A percentile compares a stretch with the other conserved stretches of the same genome.
These are phyloP conservation scores for Stercorarius parasiticus DNA, from an alignment of 2,113 vertebrate species.

Conservation along the genomic window DNA sequence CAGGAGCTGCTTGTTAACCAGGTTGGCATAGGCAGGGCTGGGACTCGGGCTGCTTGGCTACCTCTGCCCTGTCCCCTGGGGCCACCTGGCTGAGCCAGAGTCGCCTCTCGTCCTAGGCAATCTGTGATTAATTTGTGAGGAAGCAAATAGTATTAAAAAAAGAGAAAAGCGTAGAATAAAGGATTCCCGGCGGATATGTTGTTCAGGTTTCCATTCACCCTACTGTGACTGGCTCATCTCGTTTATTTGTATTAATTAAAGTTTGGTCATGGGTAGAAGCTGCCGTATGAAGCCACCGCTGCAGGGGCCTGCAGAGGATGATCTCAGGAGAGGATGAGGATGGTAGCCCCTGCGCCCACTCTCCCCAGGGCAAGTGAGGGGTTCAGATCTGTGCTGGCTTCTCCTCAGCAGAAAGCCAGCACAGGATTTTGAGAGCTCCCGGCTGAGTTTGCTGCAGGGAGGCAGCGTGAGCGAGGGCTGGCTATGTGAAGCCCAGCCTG, in stretches of 20 bases:
- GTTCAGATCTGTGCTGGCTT: rapidly evolving
- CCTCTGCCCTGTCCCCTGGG: background rate
- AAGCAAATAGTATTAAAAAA: background rate
- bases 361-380: background rate
- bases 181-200: background rate
- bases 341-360: rapidly evolving
- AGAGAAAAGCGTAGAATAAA: background rate
- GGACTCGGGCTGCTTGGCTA: background rate
- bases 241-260: background rate
- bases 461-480: background rate
- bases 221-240: background rate
- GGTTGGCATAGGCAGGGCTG: background rate
- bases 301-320: background rate
- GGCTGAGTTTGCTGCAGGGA: background rate
- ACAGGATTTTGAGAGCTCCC: background rate
- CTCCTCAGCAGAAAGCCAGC: background rate
- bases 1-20: background rate
- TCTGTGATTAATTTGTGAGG: background rate
- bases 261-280: background rate
- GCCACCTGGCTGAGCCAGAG: background rate
- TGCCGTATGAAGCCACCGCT: background rate
- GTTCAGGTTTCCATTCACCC: background rate
- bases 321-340: background rate
- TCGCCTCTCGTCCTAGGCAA: background rate
- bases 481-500: background rate